A percentile compares a stretch with the other conserved stretches of the same genome.
These are phyloP conservation scores for Cyanoramphus novaezelandiae DNA, from an alignment of 2,113 vertebrate species.

Conservation along the genomic window DNA sequence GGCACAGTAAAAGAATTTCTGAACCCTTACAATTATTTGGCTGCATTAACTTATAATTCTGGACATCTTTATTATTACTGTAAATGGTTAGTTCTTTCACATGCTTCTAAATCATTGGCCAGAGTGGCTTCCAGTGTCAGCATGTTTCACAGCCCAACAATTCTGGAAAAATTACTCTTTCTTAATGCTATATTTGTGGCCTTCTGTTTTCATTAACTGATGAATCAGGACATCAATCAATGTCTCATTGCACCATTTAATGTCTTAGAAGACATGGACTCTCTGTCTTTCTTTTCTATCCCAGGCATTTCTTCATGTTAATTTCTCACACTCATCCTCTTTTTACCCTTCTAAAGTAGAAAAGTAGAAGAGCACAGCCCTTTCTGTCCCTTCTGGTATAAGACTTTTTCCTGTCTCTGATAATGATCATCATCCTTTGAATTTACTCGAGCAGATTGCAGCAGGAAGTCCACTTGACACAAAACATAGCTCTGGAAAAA, in stretches of 20 bases:
- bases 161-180: background rate
- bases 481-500: background rate
- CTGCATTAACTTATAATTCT: background rate
- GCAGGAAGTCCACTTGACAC: background rate
- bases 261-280: background rate
- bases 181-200: background rate
- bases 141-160: background rate
- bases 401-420: background rate
- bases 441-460: background rate
- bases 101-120: background rate
- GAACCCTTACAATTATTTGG: background rate
- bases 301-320: background rate
- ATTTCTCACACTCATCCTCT: background rate
- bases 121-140: background rate
- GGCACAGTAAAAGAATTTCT: background rate
- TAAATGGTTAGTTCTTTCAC: background rate
- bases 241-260: background rate
- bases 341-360: background rate
- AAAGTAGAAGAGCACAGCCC: background rate
- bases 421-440: background rate
- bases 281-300: background rate
- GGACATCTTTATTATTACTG: background rate
- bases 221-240: background rate
- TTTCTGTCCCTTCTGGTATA: background rate
- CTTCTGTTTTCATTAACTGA: background rate